A percentile compares a stretch with the other conserved stretches of the same genome.
Conservation (phyloP, 2,888 invertebrate species). For the Suillia variegata region DNA sequence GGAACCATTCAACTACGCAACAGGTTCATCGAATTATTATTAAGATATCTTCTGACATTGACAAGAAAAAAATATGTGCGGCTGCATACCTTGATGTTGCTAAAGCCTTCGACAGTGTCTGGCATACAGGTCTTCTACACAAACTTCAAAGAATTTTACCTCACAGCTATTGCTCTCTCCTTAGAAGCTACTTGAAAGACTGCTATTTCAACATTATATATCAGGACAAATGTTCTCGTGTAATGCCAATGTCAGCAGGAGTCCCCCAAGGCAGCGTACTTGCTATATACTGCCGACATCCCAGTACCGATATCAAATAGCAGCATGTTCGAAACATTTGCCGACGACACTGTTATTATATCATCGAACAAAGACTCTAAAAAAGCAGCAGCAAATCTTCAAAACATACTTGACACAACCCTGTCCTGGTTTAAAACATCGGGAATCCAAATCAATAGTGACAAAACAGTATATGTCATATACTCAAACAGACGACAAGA, state of each 20-base stretch:
- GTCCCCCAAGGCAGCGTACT: not conserved
- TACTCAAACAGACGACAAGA: not conserved
- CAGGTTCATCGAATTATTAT: not conserved
- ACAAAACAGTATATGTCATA: not conserved
- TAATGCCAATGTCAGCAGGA: not conserved
- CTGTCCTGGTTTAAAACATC: not conserved
- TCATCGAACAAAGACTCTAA: not conserved
- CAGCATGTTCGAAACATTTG: not conserved
- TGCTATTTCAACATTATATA: not conserved
- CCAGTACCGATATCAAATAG: not conserved
- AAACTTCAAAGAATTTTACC: not conserved
- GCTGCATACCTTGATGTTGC: not conserved
- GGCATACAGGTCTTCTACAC: not conserved
- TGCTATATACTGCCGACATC: not conserved
- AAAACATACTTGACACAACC: not conserved
- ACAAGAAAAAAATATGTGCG: not conserved
- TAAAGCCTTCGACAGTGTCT: not conserved
- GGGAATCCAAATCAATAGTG: not conserved
- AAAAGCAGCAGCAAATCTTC: not conserved
- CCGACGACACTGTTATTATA: not conserved
- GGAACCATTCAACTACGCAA: not conserved
- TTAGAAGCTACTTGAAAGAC: not conserved
- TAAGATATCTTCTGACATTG: not conserved
- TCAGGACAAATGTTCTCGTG: not conserved
- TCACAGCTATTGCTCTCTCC: not conserved